A percentile compares a stretch with the other conserved stretches of the same genome.
phyloP scores from a whole-genome alignment of 2,113 vertebrate species.

The Rafetus swinhoei region DNA sequence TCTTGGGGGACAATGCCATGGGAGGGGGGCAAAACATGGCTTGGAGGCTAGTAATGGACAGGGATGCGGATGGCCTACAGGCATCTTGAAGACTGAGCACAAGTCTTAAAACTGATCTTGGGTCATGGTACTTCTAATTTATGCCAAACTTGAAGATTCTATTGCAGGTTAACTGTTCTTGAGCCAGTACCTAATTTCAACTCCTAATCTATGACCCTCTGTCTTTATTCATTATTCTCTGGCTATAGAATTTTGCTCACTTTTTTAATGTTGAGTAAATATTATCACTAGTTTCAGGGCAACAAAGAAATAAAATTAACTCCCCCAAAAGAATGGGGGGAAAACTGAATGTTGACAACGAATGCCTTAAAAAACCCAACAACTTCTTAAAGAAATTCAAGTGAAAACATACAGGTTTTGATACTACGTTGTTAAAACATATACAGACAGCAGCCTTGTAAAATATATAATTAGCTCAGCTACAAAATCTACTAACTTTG shows the following conservation, averaged over 20 bases:
- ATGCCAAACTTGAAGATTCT: slow-evolving; percentile 19
- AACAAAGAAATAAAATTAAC: slow-evolving; percentile 68
- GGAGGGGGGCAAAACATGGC: no score
- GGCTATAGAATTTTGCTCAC: slow-evolving; percentile 61
- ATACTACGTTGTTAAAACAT: fast-evolving
- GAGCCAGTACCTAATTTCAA: slow-evolving; percentile 53
- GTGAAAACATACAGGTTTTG: fast-evolving
- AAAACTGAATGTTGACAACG: slow-evolving; percentile 27
- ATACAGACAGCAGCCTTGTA: background rate
- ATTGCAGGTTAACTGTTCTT: background rate
- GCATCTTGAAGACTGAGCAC: background rate
- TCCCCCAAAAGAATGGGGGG: slow-evolving; percentile 31
- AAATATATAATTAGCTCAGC: slow-evolving; percentile 12
- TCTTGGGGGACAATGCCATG: no score
- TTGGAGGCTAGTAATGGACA: no score
- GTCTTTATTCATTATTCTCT: slow-evolving; percentile 58
- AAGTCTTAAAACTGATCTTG: background rate
- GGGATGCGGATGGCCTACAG: no score
- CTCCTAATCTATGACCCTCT: slow-evolving; percentile 60
- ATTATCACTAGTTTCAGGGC: slow-evolving; percentile 66
- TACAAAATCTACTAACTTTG: background rate
- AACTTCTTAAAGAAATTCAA: background rate
- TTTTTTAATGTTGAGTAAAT: slow-evolving; percentile 56
- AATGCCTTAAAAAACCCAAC: background rate
- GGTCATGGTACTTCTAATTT: background rate